Percentiles rank a stretch among this genome's conserved stretches.
phyloP scores from a whole-genome alignment of 92 coral and sea anemone genomes.

The Porites divaricata region DNA sequence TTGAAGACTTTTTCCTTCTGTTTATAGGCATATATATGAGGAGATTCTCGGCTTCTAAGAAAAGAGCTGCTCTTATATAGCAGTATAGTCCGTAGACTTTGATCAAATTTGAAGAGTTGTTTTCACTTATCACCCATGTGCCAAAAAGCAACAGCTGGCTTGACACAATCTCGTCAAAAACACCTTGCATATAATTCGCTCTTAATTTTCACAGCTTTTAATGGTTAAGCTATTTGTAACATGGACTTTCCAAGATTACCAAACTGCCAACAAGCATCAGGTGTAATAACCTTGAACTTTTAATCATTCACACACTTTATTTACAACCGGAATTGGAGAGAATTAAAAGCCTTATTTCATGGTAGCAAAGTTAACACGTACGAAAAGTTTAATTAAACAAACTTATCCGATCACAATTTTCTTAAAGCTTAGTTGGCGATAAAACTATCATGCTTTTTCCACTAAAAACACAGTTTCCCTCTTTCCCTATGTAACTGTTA shows the following conservation, averaged over 20 bases:
- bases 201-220: conserved; percentile 1
- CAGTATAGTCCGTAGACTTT: background rate
- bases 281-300: background rate
- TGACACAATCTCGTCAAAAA: background rate
- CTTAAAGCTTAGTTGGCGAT: too few species aligned
- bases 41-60: background rate
- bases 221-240: background rate
- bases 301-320: background rate
- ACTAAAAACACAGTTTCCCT: too few species aligned
- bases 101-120: conserved; percentile 2
- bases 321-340: background rate
- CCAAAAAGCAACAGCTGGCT: background rate
- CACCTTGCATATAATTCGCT: background rate
- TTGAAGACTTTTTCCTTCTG: background rate
- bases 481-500: too few species aligned
- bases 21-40: background rate
- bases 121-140: background rate
- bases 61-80: background rate
- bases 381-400: background rate
- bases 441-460: too few species aligned
- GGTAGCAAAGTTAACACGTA: background rate
- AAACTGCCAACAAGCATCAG: background rate
- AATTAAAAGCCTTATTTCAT: background rate
- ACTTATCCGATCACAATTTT: too few species aligned
- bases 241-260: background rate